Evolutionary conservation across 2,888 invertebrate genomes (phyloP).

Genomic region (Saturnia japonica): DNA sequence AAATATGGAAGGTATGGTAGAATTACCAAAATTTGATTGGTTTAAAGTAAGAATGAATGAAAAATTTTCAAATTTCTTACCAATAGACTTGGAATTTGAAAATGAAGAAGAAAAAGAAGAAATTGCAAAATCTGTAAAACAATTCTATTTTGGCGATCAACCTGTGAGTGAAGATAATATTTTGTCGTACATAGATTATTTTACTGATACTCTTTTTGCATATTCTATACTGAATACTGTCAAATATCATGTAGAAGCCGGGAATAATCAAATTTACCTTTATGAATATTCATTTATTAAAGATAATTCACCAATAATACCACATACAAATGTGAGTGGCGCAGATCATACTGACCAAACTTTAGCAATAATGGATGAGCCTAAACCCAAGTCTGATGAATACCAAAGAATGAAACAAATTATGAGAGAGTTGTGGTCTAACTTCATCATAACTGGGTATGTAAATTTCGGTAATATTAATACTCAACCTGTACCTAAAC

Average conservation of each 20-base stretch:
- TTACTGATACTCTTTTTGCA: conserved; percentile 56
- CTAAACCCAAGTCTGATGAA: conserved; percentile 29
- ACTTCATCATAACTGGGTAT: conserved; percentile 50
- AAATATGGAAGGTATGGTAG: conserved; percentile 45
- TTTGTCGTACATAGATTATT: conserved; percentile 48
- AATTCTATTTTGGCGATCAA: conserved; percentile 52
- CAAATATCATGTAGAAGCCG: conserved; percentile 42
- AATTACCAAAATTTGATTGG: conserved; percentile 33
- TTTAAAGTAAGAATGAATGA: conserved; percentile 52
- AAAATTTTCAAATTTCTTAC: conserved; percentile 53
- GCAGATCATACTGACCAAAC: conserved; percentile 49
- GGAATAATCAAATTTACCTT: conserved; percentile 51
- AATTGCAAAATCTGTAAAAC: conserved; percentile 43
- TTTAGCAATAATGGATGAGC: conserved; percentile 33
- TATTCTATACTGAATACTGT: conserved; percentile 42
- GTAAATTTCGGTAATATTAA: conserved; percentile 17
- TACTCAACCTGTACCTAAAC: no score
- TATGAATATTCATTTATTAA: conserved; percentile 53
- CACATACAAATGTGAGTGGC: conserved; percentile 40
- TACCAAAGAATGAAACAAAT: conserved; percentile 35
- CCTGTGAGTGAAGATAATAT: conserved; percentile 38
- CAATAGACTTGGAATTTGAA: conserved; percentile 50
- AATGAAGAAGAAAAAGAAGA: conserved; percentile 41
- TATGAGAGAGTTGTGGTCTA: conserved; percentile 49
- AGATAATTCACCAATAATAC: conserved; percentile 34